A percentile compares a stretch with the other conserved stretches of the same genome.
Evolutionary conservation across 2,113 vertebrate genomes (phyloP).

Genomic region (Percopsis transmontana): DNA sequence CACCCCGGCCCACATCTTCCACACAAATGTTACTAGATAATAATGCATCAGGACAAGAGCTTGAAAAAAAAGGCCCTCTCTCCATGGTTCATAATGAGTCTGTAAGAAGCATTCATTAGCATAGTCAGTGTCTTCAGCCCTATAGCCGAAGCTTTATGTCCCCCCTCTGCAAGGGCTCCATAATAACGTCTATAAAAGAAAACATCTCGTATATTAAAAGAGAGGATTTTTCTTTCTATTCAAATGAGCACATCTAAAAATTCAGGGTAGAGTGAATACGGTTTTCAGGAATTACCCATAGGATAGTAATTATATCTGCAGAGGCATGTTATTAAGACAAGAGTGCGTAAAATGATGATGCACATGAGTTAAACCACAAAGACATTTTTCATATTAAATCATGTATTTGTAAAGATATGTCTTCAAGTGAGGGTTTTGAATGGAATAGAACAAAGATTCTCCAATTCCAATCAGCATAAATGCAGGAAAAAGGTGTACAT

Average conservation of each 20-base stretch:
- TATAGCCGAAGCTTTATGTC: constrained; percentile 64
- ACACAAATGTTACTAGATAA: constrained; percentile 55
- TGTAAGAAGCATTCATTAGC: constrained; percentile 71
- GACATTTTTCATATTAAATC: no score
- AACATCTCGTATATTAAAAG: constrained; percentile 69
- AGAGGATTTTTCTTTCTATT: constrained; percentile 61
- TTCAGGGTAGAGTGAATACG: constrained; percentile 31
- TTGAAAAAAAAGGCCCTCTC: constrained; percentile 72
- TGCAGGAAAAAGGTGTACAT: background rate
- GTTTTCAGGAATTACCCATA: constrained; percentile 55
- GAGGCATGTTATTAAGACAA: constrained; percentile 61
- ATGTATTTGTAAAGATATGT: no score
- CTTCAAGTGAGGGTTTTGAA: constrained; percentile 6
- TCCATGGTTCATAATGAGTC: constrained; percentile 70
- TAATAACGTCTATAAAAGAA: constrained; percentile 67
- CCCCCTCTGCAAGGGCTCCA: constrained; percentile 58
- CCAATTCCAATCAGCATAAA: constrained; percentile 17
- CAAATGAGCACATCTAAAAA: constrained; percentile 67
- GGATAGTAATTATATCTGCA: constrained; percentile 72
- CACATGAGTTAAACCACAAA: no score
- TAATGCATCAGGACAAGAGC: constrained; percentile 56
- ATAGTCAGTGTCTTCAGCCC: constrained; percentile 66
- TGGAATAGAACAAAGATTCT: constrained; percentile 5
- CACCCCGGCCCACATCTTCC: constrained; percentile 38
- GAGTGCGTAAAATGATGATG: constrained; percentile 39